These are phyloP conservation scores for Parambassis ranga DNA, from an alignment of 2,797 vertebrate species.

Conservation along the genomic window DNA sequence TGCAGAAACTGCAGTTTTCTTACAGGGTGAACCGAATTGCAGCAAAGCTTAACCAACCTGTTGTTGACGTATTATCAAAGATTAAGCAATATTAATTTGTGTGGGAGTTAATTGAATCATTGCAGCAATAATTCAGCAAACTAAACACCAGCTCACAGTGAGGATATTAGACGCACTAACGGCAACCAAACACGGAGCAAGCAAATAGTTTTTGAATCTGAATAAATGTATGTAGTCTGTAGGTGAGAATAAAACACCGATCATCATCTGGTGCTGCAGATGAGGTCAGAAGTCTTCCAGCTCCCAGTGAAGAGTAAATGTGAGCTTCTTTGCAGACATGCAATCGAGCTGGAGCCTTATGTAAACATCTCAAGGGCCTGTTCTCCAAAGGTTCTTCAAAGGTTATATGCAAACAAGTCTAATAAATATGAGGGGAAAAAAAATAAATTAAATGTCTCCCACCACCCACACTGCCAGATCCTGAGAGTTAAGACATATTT, in stretches of 20 bases:
- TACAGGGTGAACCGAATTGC: background rate
- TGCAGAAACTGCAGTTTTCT: background rate
- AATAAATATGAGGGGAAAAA: conserved; percentile 9
- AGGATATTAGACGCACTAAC: background rate
- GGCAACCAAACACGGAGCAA: background rate
- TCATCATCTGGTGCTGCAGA: background rate
- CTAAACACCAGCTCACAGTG: background rate
- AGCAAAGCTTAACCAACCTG: background rate
- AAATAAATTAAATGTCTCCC: background rate
- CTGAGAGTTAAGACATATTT: conserved; percentile 6
- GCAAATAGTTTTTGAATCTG: too few relatives aligned
- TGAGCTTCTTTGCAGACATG: background rate
- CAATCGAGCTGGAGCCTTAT: conserved; percentile 17
- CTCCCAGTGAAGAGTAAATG: background rate
- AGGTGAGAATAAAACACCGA: too few relatives aligned
- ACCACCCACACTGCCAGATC: conserved; percentile 14
- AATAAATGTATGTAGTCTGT: too few relatives aligned
- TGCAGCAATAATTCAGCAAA: conserved; percentile 2
- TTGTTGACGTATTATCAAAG: background rate
- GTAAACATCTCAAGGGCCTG: conserved; percentile 45
- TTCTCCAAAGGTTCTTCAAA: conserved; percentile 59
- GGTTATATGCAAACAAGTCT: conserved; percentile 51
- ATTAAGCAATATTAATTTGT: conserved; percentile 31
- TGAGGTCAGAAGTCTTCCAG: background rate
- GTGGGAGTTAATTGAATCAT: conserved; percentile 24